Evolutionary conservation across 2,888 invertebrate species (phyloP).

Genomic region (Baccha elongata): DNA sequence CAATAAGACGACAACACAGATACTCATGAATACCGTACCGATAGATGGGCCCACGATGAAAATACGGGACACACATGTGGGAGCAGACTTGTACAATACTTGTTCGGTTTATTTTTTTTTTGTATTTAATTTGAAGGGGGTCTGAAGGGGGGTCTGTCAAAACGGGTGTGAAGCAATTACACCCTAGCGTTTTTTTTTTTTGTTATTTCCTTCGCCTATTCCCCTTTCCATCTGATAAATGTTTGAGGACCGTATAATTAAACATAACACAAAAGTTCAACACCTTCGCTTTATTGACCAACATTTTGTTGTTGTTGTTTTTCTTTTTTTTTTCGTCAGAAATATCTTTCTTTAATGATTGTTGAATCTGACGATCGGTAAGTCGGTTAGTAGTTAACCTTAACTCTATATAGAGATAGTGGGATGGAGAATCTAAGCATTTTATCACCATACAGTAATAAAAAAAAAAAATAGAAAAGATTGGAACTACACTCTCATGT

Average conservation of each 20-base stretch:
- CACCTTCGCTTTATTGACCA: conserved; percentile 73
- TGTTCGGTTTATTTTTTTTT: conserved; percentile 13
- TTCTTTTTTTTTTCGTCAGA: conserved; percentile 29
- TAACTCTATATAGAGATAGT: conserved; percentile 45
- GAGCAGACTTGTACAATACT: conserved; percentile 71
- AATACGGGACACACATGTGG: conserved; percentile 70
- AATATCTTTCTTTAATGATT: conserved; percentile 30
- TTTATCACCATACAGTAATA: conserved; percentile 59
- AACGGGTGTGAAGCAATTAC: conserved; percentile 67
- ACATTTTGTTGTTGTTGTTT: conserved; percentile 58
- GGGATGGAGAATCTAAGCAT: conserved; percentile 46
- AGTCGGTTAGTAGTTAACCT: conserved; percentile 57
- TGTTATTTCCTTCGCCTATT: background rate
- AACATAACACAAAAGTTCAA: conserved; percentile 71
- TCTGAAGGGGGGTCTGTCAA: conserved; percentile 28
- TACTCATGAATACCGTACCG: conserved; percentile 10
- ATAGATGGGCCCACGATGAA: conserved; percentile 67
- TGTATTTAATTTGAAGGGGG: background rate
- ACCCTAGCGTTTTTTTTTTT: conserved; percentile 39
- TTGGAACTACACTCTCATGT: conserved; percentile 20
- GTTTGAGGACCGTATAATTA: conserved; percentile 67
- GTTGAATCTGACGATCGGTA: conserved; percentile 36
- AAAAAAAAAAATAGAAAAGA: conserved; percentile 25
- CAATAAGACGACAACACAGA: conserved; percentile 20
- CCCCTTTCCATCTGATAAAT: conserved; percentile 11